phyloP scores from a whole-genome alignment of 2,888 invertebrate genomes.

The Spodoptera picta region DNA sequence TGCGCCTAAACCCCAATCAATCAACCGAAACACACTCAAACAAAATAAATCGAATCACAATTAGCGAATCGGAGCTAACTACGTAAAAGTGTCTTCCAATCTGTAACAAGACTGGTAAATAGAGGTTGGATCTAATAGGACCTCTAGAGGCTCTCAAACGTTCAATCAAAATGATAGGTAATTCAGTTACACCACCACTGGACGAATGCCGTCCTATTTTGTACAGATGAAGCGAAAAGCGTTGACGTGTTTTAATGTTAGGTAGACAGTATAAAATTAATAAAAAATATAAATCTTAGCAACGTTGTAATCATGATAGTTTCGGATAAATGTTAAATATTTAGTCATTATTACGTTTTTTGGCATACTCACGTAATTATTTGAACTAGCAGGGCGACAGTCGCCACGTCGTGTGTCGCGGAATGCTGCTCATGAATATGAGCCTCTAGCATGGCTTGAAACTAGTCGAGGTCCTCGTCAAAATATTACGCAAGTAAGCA shows the following conservation, averaged over 20 bases:
- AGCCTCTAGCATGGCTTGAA: no score
- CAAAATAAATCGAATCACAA: constrained; percentile 44
- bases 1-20: no score
- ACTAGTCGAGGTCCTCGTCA: no score
- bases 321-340: not conserved
- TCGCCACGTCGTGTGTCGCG: no score
- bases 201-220: constrained; percentile 74
- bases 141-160: constrained; percentile 81
- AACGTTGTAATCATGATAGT: not conserved
- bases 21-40: constrained; percentile 9
- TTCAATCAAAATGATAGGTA: constrained; percentile 87
- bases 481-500: no score
- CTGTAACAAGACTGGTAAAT: constrained; percentile 70
- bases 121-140: constrained; percentile 74
- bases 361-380: no score
- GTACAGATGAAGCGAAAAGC: constrained; percentile 66
- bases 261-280: no score
- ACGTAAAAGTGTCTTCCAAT: constrained; percentile 57
- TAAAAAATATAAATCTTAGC: not conserved
- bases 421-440: no score
- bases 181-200: constrained; percentile 84
- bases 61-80: constrained; percentile 43
- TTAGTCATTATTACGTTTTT: no score
- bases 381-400: no score
- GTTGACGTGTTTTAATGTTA: constrained; percentile 1